Evolutionary conservation across 2,888 invertebrate species (phyloP).

Genomic region (Litoditis marina): DNA sequence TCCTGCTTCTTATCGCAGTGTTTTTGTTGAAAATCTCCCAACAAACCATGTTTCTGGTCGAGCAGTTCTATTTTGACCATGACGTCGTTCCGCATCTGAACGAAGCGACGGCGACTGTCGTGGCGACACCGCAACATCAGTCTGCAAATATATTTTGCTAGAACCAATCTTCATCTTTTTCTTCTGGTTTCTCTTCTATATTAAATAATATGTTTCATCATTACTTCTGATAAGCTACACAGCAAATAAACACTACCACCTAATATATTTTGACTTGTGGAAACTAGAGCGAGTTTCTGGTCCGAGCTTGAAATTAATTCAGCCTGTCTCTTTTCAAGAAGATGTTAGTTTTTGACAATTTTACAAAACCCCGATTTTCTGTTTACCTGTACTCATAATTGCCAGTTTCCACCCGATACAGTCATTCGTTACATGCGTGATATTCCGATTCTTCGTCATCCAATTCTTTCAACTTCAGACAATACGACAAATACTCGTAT

Average conservation of each 20-base stretch:
- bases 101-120: constrained; percentile 77
- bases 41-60: constrained; percentile 85
- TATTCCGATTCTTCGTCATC: constrained; percentile 77
- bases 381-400: constrained; percentile 89
- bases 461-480: constrained; percentile 98
- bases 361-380: too few relatives aligned
- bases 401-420: constrained; percentile 96
- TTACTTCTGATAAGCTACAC: too few relatives aligned
- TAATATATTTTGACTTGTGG: too few relatives aligned
- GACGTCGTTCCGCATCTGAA: constrained; percentile 77
- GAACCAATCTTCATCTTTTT: too few relatives aligned
- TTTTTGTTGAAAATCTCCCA: neutral
- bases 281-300: too few relatives aligned
- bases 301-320: too few relatives aligned
- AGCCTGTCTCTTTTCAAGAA: too few relatives aligned
- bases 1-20: neutral
- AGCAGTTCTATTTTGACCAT: constrained; percentile 92
- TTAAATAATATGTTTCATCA: too few relatives aligned
- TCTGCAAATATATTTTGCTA: constrained; percentile 64
- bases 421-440: constrained; percentile 77
- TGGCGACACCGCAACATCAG: constrained; percentile 90
- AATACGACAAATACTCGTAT: constrained; percentile 97
- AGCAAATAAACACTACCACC: too few relatives aligned
- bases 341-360: too few relatives aligned
- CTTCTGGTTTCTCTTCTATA: too few relatives aligned